Base-by-base conservation (phyloP, 2,113 vertebrate species). In the Nesoenas mayeri region DNA sequence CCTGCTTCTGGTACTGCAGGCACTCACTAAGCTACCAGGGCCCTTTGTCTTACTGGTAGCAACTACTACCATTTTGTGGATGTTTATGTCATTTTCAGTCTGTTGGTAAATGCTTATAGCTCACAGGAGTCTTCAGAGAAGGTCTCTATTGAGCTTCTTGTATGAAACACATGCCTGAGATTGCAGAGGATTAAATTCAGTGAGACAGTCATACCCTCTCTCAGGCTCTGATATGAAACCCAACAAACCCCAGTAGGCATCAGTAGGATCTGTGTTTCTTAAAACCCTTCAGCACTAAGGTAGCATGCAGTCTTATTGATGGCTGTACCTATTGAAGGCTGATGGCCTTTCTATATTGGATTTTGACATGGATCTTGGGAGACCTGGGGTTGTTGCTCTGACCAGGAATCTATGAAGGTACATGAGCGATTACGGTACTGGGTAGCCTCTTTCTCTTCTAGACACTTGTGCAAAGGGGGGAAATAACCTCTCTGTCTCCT, bases 111-210 rank as follows among this genome's bases (percentile, higher is more conserved):
- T 10, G 22, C 25, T 81, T 47, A 11, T 9, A 60, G 19, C 20
- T 67, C 42, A 57, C 20, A 74, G 34, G 36, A 92, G 10, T 0
- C 0, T 1, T 1, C 16, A 70, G 51, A 70, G 19, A 38, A 26
- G 58, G 31, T n/a, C 22, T 34, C 47, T 51, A 1, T 10, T 47
- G 44, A 75, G 18, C 15, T 73, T 65, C 82, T 85, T n/a, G 8
- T 65, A 64, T 22, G 66, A 31, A 90, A 48, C 7, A 73, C 2
- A 12, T 4, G 4, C 2, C 3, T 36, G 67, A 83, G n/a, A 58
- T 4, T 36, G 38, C 38, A 85, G 69, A 91, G 34, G 38, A 71
- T 53, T 51, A 67, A 51, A 58, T 32, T 67, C 38, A 44, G 20
- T 56, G 69, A 91, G 48, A 60, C 21, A 21, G 36, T 42, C 21